Evolutionary conservation across 2,888 invertebrate species (phyloP).

Genomic region (Chrysomela aeneicollis): DNA sequence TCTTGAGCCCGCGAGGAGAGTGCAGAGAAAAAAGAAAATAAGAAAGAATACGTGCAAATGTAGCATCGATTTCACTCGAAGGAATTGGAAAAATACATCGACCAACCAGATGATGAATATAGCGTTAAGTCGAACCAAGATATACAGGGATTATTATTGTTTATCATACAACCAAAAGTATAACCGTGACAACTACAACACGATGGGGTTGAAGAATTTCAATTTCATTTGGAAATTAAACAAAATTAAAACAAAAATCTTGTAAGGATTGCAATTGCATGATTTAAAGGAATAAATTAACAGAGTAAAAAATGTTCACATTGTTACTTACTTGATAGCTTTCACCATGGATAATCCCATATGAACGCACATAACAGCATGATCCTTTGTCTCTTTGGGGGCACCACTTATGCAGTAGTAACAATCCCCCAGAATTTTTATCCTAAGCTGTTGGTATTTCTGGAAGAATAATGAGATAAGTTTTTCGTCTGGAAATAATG

Average conservation of each 20-base stretch:
- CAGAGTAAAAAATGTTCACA: too few species aligned
- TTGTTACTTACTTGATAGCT: slow-evolving; percentile 84
- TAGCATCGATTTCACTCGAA: not conserved
- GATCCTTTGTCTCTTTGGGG: slow-evolving; percentile 87
- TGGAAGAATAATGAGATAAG: slow-evolving; percentile 57
- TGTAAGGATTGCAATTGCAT: too few species aligned
- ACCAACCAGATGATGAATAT: too few species aligned
- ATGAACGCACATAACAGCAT: slow-evolving; percentile 91
- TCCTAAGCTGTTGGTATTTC: slow-evolving; percentile 93
- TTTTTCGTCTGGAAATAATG: not conserved
- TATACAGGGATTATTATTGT: too few species aligned
- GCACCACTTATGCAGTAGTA: slow-evolving; percentile 98
- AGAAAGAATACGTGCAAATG: not conserved
- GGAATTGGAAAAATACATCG: not conserved
- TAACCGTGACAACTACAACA: too few species aligned
- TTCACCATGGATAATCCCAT: slow-evolving; percentile 98
- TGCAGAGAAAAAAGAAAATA: not conserved
- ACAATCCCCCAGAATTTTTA: slow-evolving; percentile 96
- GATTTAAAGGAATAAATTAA: too few species aligned
- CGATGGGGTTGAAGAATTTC: too few species aligned
- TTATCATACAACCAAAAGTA: too few species aligned
- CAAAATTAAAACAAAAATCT: too few species aligned
- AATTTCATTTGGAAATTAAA: too few species aligned
- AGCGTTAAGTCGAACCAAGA: too few species aligned
- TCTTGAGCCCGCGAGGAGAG: too few species aligned